Percentiles rank a stretch among this genome's conserved stretches.
phyloP scores from a whole-genome alignment of 2,888 invertebrate species.

The Drymonia ruficornis region DNA sequence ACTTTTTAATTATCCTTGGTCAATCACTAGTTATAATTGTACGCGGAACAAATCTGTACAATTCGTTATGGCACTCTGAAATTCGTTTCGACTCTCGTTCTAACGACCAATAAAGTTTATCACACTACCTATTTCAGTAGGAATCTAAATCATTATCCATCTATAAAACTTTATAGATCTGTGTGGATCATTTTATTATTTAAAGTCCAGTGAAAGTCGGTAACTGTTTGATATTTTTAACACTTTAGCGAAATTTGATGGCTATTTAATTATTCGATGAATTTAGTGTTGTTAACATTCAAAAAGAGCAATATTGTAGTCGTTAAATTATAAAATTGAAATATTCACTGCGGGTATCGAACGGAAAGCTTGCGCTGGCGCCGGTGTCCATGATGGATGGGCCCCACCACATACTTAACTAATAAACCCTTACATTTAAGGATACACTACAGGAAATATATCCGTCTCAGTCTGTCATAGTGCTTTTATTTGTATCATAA shows the following conservation, averaged over 20 bases:
- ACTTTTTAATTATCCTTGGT: slow-evolving; percentile 76
- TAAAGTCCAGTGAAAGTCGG: slow-evolving; percentile 57
- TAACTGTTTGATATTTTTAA: slow-evolving; percentile 36
- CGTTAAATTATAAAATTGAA: slow-evolving; percentile 50
- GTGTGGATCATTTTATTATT: slow-evolving; percentile 58
- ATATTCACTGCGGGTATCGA: slow-evolving; percentile 62
- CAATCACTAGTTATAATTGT: slow-evolving; percentile 63
- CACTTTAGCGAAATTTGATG: slow-evolving; percentile 27
- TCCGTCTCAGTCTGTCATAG: slow-evolving; percentile 54
- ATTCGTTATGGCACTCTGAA: slow-evolving; percentile 69
- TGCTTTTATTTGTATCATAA: slow-evolving; percentile 16
- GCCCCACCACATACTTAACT: slow-evolving; percentile 71
- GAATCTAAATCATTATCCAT: slow-evolving; percentile 70
- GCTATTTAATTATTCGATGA: slow-evolving; percentile 25
- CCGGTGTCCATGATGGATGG: slow-evolving; percentile 74
- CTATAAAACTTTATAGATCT: slow-evolving; percentile 67
- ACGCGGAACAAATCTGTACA: slow-evolving; percentile 61
- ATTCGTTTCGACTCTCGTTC: slow-evolving; percentile 69
- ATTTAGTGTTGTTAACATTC: slow-evolving; percentile 32
- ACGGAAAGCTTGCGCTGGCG: slow-evolving; percentile 71
- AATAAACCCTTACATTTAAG: slow-evolving; percentile 69
- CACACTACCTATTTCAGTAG: slow-evolving; percentile 80
- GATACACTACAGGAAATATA: slow-evolving; percentile 57
- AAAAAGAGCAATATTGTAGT: slow-evolving; percentile 37
- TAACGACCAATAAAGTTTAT: slow-evolving; percentile 80